A percentile compares a stretch with the other conserved stretches of the same genome.
phyloP scores from a whole-genome alignment of 2,888 invertebrate genomes.

The Lithophane leautieri region DNA sequence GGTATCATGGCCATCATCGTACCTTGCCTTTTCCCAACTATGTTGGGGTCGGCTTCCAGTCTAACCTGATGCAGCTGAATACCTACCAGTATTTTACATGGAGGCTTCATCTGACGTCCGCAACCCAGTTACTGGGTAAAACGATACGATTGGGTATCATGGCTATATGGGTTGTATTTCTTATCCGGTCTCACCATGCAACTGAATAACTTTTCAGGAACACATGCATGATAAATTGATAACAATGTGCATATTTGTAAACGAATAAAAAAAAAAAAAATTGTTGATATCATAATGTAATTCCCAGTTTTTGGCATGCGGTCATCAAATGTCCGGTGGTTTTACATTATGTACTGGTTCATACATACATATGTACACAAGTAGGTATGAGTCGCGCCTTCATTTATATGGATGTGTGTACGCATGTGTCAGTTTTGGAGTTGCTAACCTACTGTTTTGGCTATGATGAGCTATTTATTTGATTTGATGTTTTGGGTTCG shows the following conservation, averaged over 20 bases:
- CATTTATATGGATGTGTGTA: constrained; percentile 11
- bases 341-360: constrained; percentile 34
- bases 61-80: background rate
- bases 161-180: background rate
- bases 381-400: constrained; percentile 29
- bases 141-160: background rate
- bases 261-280: constrained; percentile 28
- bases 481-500: background rate
- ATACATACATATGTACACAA: constrained; percentile 31
- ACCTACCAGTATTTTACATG: background rate
- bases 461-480: constrained; percentile 19
- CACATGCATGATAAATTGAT: constrained; percentile 24
- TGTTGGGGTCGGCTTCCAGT: background rate
- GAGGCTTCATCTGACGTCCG: background rate
- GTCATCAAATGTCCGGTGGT: constrained; percentile 53
- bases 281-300: constrained; percentile 48
- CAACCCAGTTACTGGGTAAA: background rate
- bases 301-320: constrained; percentile 58
- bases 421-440: constrained; percentile 10
- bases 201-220: background rate
- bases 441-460: constrained; percentile 46
- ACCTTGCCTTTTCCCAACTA: background rate
- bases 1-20: background rate
- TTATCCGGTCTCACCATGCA: background rate
- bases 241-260: constrained; percentile 25